phyloP scores from a whole-genome alignment of 2,888 invertebrate species.

The Apotomis turbidana region DNA sequence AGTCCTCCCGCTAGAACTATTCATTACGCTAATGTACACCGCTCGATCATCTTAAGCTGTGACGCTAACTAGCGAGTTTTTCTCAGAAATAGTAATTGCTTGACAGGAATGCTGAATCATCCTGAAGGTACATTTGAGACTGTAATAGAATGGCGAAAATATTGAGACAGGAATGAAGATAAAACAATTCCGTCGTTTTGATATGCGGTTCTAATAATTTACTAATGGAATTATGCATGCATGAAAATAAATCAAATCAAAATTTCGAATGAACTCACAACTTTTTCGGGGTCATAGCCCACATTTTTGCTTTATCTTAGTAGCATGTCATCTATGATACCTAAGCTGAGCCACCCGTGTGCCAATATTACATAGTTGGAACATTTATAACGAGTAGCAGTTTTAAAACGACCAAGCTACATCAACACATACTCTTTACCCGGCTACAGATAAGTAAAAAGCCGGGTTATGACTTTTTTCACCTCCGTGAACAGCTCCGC shows the following conservation, averaged over 20 bases:
- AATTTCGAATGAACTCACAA: no score
- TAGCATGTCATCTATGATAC: no score
- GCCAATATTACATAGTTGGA: no score
- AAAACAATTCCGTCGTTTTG: background rate
- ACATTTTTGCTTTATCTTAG: no score
- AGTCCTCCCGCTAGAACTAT: constrained; percentile 57
- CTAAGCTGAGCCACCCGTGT: no score
- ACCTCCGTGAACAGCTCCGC: no score
- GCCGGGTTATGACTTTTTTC: no score
- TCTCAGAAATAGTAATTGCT: constrained; percentile 36
- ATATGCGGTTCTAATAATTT: background rate
- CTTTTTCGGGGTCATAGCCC: no score
- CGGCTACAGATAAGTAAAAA: no score
- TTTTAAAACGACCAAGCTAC: no score
- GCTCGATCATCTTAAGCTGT: constrained; percentile 53
- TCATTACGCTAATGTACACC: constrained; percentile 52
- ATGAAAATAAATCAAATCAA: background rate
- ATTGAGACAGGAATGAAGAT: background rate
- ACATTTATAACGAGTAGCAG: no score
- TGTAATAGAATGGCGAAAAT: constrained; percentile 5
- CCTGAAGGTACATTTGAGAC: background rate
- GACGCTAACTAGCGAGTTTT: constrained; percentile 34
- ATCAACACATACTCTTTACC: no score
- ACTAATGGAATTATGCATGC: background rate
- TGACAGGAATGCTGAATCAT: constrained; percentile 27